Base-by-base conservation (phyloP, 2,888 invertebrate genomes). In the Toxonevra muliebris region DNA sequence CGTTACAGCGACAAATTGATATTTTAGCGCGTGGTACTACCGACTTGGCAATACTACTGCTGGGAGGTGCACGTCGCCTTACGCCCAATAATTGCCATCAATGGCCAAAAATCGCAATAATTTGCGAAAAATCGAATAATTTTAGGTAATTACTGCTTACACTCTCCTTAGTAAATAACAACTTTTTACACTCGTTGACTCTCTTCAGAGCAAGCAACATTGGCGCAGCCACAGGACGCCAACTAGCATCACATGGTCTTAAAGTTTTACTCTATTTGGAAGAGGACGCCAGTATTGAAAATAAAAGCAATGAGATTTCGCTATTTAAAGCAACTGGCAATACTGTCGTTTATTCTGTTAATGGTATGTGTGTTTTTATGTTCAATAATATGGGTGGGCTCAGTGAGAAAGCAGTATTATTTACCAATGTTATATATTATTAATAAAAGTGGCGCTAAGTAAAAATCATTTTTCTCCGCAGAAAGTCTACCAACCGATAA, bases 51-150 rank as follows among this genome's bases (percentile, higher is more conserved):
- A 88, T 94, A 12, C 91, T 93, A 75, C 87, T 96, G 62, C 86
- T 94, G 68, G 96, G 96, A 52, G 96, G 96, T 62, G 92, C 91
- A 48, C 91, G 94, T 77, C 88, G 95, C 64, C 87, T 96, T 66
- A 94, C 93, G 81, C 92, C 95, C 57, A 90, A 92, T 77, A 96
- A 96, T 85, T 91, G 91, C 71, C 96, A 96, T 86, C 96, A 96
- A 86, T 89, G 91, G 88, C 96, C 96, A 65, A 89, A 89, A 58
- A 93, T 94, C 60, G 92, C 92, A 65, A 90, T 93, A 70, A 87
- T 95, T 69, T 90, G 90, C 77, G 90, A 90, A 75, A 90, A 90
- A 60, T 88, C 91, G 42, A 91, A 93, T 84, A 87, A 88, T 79
- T 80, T 75, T 72, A 78, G 78, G 79, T 76, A 72, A 20, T 54